phyloP scores from a whole-genome alignment of 2,888 invertebrate species.

The Dicranocentrus wangi region DNA sequence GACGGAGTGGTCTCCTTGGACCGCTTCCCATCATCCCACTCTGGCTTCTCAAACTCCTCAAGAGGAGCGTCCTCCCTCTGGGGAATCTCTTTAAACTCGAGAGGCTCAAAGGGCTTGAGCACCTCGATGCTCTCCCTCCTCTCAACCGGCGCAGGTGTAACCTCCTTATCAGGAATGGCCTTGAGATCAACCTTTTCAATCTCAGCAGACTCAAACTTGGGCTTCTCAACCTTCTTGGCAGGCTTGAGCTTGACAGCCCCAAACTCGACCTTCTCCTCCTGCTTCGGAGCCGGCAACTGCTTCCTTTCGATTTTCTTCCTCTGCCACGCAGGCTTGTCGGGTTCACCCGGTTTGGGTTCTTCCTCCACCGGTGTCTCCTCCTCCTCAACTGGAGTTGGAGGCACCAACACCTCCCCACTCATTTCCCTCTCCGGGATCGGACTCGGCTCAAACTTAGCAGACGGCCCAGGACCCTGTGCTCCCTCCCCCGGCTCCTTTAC shows the following conservation, averaged over 20 bases:
- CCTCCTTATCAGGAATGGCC: constrained; percentile 1
- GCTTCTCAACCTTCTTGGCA: constrained; percentile 14
- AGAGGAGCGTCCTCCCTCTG: background rate
- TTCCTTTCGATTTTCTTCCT: background rate
- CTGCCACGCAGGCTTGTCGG: background rate
- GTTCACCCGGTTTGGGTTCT: background rate
- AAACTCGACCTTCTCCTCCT: constrained; percentile 11
- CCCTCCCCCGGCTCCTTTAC: constrained; percentile 13
- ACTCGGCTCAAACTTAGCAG: background rate
- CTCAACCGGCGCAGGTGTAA: background rate
- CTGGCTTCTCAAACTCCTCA: constrained; percentile 1
- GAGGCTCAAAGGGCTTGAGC: background rate
- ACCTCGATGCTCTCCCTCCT: background rate
- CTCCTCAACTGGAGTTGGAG: no score
- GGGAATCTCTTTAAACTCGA: background rate
- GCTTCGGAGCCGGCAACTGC: background rate
- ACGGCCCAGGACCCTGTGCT: background rate
- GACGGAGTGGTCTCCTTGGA: background rate
- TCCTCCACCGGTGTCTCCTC: background rate
- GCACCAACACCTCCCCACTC: background rate
- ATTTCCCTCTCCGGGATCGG: background rate
- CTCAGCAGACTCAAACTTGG: background rate
- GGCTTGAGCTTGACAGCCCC: constrained; percentile 24
- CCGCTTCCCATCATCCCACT: background rate
- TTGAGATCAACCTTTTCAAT: constrained; percentile 37